phyloP scores from a whole-genome alignment of 2,797 vertebrate genomes.

The Amblyopsis hoosieri region DNA sequence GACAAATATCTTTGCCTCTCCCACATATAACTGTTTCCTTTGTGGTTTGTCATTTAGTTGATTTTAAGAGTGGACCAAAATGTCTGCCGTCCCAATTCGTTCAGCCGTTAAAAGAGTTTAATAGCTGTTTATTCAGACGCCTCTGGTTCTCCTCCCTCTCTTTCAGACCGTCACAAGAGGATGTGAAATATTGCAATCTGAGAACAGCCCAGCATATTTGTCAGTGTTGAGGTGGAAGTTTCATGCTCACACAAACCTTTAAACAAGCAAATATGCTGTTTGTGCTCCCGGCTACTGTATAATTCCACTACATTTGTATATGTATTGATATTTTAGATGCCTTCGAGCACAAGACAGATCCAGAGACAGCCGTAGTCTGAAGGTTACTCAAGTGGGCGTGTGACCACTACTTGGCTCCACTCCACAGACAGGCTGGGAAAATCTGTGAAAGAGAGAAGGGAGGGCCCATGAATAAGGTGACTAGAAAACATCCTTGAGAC shows the following conservation, averaged over 20 bases:
- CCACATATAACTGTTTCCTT: slow-evolving; percentile 30
- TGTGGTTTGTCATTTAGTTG: slow-evolving; percentile 45
- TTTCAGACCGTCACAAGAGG: slow-evolving; percentile 76
- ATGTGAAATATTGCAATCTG: slow-evolving; percentile 80
- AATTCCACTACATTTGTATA: slow-evolving; percentile 23
- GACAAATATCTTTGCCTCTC: slow-evolving; percentile 30
- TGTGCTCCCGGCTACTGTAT: slow-evolving; percentile 31
- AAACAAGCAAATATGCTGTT: slow-evolving; percentile 27
- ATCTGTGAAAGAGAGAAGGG: neutral
- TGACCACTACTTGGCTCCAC: slow-evolving; percentile 12
- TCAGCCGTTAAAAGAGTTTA: slow-evolving; percentile 69
- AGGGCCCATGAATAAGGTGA: neutral
- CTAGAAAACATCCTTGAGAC: neutral
- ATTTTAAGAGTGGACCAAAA: slow-evolving; percentile 33
- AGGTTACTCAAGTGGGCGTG: slow-evolving; percentile 13
- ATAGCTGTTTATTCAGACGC: slow-evolving; percentile 85
- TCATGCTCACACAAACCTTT: slow-evolving; percentile 42
- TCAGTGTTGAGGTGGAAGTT: slow-evolving; percentile 69
- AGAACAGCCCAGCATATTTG: slow-evolving; percentile 82
- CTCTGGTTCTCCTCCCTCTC: slow-evolving; percentile 75
- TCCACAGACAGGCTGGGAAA: slow-evolving; percentile 23
- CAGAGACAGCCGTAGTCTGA: slow-evolving; percentile 9
- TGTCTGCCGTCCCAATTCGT: slow-evolving; percentile 43
- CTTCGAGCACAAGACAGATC: neutral
- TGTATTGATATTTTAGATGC: neutral